Evolutionary conservation across 2,888 invertebrate genomes (phyloP).

Genomic region (Acrocera orbiculus): DNA sequence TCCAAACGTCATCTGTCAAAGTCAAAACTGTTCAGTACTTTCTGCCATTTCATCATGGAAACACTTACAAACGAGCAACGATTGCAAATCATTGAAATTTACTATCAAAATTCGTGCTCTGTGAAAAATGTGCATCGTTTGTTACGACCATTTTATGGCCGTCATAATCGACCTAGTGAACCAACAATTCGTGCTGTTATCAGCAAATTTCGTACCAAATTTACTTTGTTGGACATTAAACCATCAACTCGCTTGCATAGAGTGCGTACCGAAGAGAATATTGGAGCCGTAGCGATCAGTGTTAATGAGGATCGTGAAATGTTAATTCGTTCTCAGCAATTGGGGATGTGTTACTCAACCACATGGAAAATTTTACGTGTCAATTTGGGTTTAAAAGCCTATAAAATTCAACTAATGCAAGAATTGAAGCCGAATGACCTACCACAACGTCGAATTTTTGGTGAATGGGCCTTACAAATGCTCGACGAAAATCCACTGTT

Average conservation of each 20-base stretch:
- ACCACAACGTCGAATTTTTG: constrained; percentile 3
- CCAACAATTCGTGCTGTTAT: background rate
- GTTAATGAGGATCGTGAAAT: background rate
- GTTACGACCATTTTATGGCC: constrained; percentile 1
- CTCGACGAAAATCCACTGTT: background rate
- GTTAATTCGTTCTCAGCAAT: background rate
- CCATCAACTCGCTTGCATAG: background rate
- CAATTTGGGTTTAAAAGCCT: constrained; percentile 5
- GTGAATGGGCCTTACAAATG: constrained; percentile 1
- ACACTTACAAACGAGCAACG: background rate
- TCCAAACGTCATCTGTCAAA: no score
- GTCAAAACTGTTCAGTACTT: background rate
- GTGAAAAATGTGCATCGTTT: background rate
- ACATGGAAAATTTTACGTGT: constrained; percentile 7
- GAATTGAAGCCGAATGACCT: constrained; percentile 9
- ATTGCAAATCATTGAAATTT: background rate
- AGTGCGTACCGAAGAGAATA: background rate
- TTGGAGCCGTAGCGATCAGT: background rate
- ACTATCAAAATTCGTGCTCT: background rate
- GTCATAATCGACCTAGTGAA: background rate
- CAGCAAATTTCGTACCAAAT: background rate
- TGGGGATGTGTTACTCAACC: constrained; percentile 3
- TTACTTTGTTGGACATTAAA: background rate
- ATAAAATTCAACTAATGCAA: constrained; percentile 9
- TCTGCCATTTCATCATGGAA: background rate